Base-by-base conservation (phyloP, 92 coral and sea anemone genomes). In the Micromussa lordhowensis region DNA sequence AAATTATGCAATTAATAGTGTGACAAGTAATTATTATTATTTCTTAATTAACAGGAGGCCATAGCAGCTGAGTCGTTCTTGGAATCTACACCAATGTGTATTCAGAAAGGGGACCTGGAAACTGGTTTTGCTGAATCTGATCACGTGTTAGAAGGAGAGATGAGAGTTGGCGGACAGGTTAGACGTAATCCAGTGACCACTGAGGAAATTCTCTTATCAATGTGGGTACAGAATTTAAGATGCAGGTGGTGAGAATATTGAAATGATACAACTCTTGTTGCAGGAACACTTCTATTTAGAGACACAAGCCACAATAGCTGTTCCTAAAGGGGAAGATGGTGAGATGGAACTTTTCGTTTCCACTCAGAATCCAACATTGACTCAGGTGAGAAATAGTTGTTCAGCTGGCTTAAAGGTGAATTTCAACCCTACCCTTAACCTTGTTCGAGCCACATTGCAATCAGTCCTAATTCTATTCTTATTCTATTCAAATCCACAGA, bases 251-350 rank as follows among this genome's bases (percentile, higher is more conserved):
- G 77, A 34, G 77, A 72, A 72, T 72, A 22, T 72, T 72, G 40
- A 34, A 72, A 16, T 72, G 13, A 1, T 5, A 5, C 28, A 21
- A 35, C n/a, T 73, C 19, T 49, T 82, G 32, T n/a, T 48, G 0
- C 70, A 95, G 98, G 98, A 95, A 76, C 98, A 95, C 90, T 95
- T 95, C 78, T 95, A 95, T 77, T 83, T 95, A 44, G 98, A 95
- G 72, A 95, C 98, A 16, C 93, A 93, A 21, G 91, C 88, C 18
- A 88, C 92, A 16, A 85, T 93, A 63, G 98, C 98, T 49, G 95
- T 95, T 26, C 98, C 98, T 19, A 95, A 93, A 78, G 93, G 94
- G 17, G 98, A 95, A 40, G 98, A 95, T 82, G 98, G 98, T 3
- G 98, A 95, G 38, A 95, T 95, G 95, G 98, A 95, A 35, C 72